phyloP scores from a whole-genome alignment of 1,140 invertebrate species.

The Archegozetes longisetosus region DNA sequence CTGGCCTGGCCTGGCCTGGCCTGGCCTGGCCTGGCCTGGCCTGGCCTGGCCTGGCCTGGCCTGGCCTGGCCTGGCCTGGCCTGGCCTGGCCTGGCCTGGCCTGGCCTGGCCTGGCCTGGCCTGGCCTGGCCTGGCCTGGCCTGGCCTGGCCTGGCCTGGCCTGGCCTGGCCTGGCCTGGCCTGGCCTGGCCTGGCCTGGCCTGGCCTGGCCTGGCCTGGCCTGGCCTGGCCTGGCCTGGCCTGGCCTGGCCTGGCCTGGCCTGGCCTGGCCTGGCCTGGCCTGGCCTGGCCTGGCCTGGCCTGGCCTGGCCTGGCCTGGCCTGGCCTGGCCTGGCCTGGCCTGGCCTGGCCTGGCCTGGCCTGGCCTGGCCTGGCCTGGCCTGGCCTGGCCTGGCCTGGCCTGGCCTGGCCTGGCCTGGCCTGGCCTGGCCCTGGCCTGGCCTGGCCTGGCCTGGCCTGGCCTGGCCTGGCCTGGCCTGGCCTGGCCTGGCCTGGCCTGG shows the following conservation, averaged over 20 bases:
- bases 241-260: slow-evolving; percentile 20
- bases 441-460: slow-evolving; percentile 22
- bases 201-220: slow-evolving; percentile 21
- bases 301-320: slow-evolving; percentile 19
- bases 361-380: slow-evolving; percentile 20
- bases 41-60: slow-evolving; percentile 22
- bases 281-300: slow-evolving; percentile 24
- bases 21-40: slow-evolving; percentile 23
- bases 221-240: slow-evolving; percentile 21
- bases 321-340: slow-evolving; percentile 22
- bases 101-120: slow-evolving; percentile 23
- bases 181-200: slow-evolving; percentile 22
- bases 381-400: slow-evolving; percentile 21
- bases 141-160: slow-evolving; percentile 20
- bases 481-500: slow-evolving; percentile 22
- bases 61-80: slow-evolving; percentile 23
- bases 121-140: slow-evolving; percentile 23
- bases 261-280: slow-evolving; percentile 21
- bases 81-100: slow-evolving; percentile 22
- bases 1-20: slow-evolving; percentile 20
- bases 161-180: slow-evolving; percentile 19
- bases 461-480: slow-evolving; percentile 23
- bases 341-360: slow-evolving; percentile 22
- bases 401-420: slow-evolving; percentile 23
- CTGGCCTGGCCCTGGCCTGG: slow-evolving; percentile 23